These are phyloP conservation scores for Biston betularia DNA, from an alignment of 2,888 invertebrate genomes.

Conservation along the genomic window DNA sequence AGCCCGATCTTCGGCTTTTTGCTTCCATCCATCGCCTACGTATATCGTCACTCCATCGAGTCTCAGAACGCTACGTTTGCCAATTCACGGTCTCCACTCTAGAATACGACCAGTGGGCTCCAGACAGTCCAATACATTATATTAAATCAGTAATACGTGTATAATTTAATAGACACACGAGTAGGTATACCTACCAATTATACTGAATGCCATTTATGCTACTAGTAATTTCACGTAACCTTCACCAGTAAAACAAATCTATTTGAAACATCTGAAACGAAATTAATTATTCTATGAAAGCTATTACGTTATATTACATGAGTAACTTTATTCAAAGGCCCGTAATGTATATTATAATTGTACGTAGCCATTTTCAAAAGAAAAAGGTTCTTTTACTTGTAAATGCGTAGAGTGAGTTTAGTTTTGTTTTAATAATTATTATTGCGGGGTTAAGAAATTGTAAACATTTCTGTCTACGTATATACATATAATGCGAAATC, in stretches of 20 bases:
- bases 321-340: slow-evolving; percentile 34
- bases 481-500: slow-evolving; percentile 15
- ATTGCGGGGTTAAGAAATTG: slow-evolving; percentile 8
- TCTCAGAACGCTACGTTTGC: too few relatives aligned
- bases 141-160: neutral
- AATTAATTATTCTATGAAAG: slow-evolving; percentile 31
- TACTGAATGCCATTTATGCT: neutral
- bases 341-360: slow-evolving; percentile 28
- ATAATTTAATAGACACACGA: neutral
- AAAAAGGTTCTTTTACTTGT: slow-evolving; percentile 28
- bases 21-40: too few relatives aligned
- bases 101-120: too few relatives aligned
- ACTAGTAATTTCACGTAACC: slow-evolving; percentile 7
- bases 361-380: slow-evolving; percentile 33
- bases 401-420: slow-evolving; percentile 16
- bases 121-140: too few relatives aligned
- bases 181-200: neutral
- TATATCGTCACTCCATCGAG: too few relatives aligned
- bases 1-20: too few relatives aligned
- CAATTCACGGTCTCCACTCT: too few relatives aligned
- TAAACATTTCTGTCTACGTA: neutral
- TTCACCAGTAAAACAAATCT: slow-evolving; percentile 13
- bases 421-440: slow-evolving; percentile 29
- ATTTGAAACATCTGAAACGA: slow-evolving; percentile 21
- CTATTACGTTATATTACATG: slow-evolving; percentile 30